These are phyloP conservation scores for Melanocharis versteri DNA, from an alignment of 2,113 vertebrate genomes.

Conservation along the genomic window DNA sequence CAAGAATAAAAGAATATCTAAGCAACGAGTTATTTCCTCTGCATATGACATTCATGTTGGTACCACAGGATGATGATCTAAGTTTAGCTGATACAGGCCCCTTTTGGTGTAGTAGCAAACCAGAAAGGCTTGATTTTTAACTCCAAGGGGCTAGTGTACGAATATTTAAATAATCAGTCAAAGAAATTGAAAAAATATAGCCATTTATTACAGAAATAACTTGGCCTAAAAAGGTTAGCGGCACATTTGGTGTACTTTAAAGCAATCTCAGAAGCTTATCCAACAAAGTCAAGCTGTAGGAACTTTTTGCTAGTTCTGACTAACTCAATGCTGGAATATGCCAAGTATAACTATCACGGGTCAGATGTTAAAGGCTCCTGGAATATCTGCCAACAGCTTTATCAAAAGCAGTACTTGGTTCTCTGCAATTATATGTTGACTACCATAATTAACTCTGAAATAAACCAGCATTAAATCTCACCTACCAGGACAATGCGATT, in stretches of 20 bases:
- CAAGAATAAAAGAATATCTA: background rate
- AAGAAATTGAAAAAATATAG: background rate
- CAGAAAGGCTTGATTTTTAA: background rate
- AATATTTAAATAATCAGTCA: background rate
- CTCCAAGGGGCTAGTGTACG: background rate
- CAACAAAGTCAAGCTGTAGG: background rate
- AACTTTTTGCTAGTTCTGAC: background rate
- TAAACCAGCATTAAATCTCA: background rate
- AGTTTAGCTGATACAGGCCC: background rate
- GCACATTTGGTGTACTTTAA: background rate
- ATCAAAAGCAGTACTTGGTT: background rate
- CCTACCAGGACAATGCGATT: background rate
- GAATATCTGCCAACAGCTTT: background rate
- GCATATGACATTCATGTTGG: background rate
- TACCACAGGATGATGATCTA: background rate
- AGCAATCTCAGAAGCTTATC: background rate
- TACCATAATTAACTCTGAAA: background rate
- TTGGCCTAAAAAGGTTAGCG: background rate
- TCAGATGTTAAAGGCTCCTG: background rate
- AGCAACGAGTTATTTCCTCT: background rate
- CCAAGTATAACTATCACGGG: background rate
- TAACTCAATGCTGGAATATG: background rate
- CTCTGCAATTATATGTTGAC: background rate
- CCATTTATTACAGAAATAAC: background rate
- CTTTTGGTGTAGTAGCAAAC: background rate